Base-by-base conservation (phyloP, 2,113 vertebrate species). In the Anhinga rufa region DNA sequence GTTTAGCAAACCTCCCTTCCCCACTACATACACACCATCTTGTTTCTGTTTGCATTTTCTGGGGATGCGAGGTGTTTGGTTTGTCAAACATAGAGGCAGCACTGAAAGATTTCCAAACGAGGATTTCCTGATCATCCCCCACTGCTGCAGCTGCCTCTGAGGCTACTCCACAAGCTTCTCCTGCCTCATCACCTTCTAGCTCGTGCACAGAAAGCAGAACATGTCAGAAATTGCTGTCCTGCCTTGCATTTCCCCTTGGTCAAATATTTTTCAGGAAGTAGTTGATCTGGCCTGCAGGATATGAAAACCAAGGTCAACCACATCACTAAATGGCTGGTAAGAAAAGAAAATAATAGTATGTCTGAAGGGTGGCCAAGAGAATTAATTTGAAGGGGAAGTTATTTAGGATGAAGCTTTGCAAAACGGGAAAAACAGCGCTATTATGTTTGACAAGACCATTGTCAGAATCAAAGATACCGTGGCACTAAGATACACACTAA, bases 181-280 rank as follows among this genome's bases (percentile, higher is more conserved):
- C 46, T 4, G 36, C 76, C 70, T 75, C 77, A 46, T n/a, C 77
- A 82, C 65, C 40, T 55, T 20, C 49, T 9, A 76, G 74, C 42
- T 55, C 16, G 29, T 10, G 20, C 1, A 3, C 62, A 85, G 82
- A 92, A 92, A 93, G 74, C 70, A 66, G 55, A 91, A 68, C 36
- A 15, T 0, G 10, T 25, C 79, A 85, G 81, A 91, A 95, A 85
- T 90, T 62, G 85, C 87, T 66, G n/a, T 77, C 82, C 68, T 90
- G 86, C 77, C 78, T 82, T 84, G 69, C n/a, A 46, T 91, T 88
- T 92, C 88, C 76, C 65, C 66, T 74, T 79, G 78, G 89, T 89
- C 95, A 95, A 90, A 65, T 92, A 74, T 94, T 96, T 95, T 94
- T 97, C 93, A 93, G 95, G 93, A 97, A 97, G 89, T 85, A 95